Evolutionary conservation across 2,888 invertebrate genomes (phyloP), one percentile per base, ranked within the genome.

Genomic region (Melipona bicolor): DNA sequence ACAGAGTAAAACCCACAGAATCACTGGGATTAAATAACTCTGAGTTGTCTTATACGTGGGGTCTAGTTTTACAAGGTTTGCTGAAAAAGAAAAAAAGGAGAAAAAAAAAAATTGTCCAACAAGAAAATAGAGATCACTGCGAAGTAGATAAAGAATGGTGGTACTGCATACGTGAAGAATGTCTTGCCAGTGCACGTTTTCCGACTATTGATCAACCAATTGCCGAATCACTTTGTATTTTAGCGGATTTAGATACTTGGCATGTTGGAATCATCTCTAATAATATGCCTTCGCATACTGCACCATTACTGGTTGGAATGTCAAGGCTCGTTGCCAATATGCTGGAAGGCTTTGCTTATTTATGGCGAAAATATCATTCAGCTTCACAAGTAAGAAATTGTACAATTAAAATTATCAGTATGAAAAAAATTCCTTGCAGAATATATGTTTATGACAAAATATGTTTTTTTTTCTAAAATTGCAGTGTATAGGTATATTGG

Each of bases 211-310:
- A 97, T 91, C 96, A 97, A 90, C 96, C 97, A 59, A 96, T 97
- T 0, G 95, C 96, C 73, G 98, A 98, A 94, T 96, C 98, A 72
- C 96, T 98, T 64, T 98, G 98, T 86, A 97, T 98, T 85, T 95
- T 98, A 54, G 98, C 97, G 0, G 97, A 97, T 92, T 96, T 96
- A 86, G 97, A 97, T 91, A 97, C 96, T 73, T 98, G 98, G 98
- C 97, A 95, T 93, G 95, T 94, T 52, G 94, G 94, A 49, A 87
- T 94, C 73, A 82, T 94, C 52, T 93, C 94, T 1, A 94, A 92
- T 77, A 92, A 91, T 21, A 88, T 91, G 49, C 88, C 92, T 0
- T 74, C 79, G 2, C 90, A 91, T 21, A 94, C 93, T 3, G 93
- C 95, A 62, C 95, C 95, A 64, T 94, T 96, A 15, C 95, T 95